These are phyloP conservation scores for Rissa tridactyla DNA, from an alignment of 2,113 vertebrate genomes.

Conservation along the genomic window DNA sequence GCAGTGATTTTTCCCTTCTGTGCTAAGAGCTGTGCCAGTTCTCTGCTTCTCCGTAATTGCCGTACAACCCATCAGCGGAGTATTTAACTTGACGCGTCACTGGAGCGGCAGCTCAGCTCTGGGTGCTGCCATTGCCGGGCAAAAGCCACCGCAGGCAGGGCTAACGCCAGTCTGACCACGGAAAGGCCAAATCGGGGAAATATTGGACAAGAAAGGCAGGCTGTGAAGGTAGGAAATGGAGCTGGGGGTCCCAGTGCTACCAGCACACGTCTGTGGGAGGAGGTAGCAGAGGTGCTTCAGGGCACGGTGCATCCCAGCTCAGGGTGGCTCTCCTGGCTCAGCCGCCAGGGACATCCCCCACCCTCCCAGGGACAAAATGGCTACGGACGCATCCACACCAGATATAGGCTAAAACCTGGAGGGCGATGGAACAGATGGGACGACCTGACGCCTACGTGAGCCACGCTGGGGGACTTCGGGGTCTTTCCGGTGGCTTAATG, in stretches of 20 bases:
- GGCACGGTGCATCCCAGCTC: background rate
- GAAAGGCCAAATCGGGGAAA: background rate
- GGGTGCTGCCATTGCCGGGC: accelerated
- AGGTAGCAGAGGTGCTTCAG: background rate
- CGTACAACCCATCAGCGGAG: background rate
- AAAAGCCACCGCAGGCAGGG: background rate
- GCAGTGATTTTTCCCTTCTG: background rate
- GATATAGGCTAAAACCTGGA: background rate
- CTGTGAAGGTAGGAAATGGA: background rate
- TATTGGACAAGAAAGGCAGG: accelerated
- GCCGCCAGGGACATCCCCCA: accelerated
- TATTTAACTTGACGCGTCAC: background rate
- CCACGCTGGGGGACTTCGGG: accelerated
- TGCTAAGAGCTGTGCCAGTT: background rate
- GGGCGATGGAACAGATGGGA: background rate
- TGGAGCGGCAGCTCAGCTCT: background rate
- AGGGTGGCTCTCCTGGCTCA: background rate
- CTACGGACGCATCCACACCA: background rate
- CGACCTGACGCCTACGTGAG: background rate
- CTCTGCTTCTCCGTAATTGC: background rate
- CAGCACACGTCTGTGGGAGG: accelerated
- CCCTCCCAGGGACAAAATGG: background rate
- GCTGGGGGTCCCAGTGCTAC: background rate
- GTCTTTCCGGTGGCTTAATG: background rate
- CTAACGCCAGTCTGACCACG: accelerated